Base-by-base conservation (phyloP, 2,113 vertebrate genomes). In the Pollimyrus isidori region DNA sequence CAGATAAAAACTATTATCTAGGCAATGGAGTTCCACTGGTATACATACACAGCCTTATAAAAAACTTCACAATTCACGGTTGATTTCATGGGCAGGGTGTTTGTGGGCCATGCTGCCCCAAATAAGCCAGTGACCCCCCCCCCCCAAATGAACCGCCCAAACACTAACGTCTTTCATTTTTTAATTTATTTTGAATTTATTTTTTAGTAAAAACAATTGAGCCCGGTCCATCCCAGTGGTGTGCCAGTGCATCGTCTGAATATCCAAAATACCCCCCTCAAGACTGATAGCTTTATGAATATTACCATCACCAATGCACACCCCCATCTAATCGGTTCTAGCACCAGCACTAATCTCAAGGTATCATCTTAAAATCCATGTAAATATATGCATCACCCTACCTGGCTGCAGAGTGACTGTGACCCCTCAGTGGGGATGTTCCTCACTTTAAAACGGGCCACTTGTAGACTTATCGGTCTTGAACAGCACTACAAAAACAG, bases 371-470 rank as follows among this genome's bases (percentile, higher is more conserved):
- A 17, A 65, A 73, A 17, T 45, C 2, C 5, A 49, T 46, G 45
- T 83, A 11, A 3, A 45, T 30, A 7, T 88, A 23, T 13, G 7
- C 13, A 30, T 69, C 15, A 46, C 4, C 94, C 89, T 93, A 99
- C 98, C 97, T 98, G 97, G 93, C 96, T 97, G 93, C 95, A 94
- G 56, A 96, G 94, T 65, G 96, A 96, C 87, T 94, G 93, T 84
- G 96, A 96, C 89, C 96, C 95, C 91, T 96, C 96, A 23, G 97
- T 95, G 90, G 96, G 97, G 89, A 97, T 97, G 0, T 97, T 93
- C 7, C 96, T 95, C 3, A 97, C 93, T 96, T 97, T 98, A 94
- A 98, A 96, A 92, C 97, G 97, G 94, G 98, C 98, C 49, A 99
- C 95, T 91, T 99, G 97, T 91, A 99, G 94, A 90, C 95, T 95